Conservation (phyloP, 2,797 vertebrate species). For the Tangara arthus region DNA sequence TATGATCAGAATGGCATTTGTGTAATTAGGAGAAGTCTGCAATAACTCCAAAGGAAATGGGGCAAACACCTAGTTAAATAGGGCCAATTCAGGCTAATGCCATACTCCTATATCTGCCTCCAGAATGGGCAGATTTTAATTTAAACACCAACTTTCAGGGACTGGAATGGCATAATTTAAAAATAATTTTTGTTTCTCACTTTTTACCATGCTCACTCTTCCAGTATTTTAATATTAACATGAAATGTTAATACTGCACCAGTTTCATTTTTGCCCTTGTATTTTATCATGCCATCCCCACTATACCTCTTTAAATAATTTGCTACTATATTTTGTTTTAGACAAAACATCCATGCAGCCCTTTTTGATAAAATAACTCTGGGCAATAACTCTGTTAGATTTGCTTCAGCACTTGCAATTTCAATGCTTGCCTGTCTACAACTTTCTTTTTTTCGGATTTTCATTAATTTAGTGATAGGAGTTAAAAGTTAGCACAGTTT, state of each 20-base stretch:
- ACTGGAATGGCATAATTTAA: not conserved
- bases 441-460: not conserved
- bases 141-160: not conserved
- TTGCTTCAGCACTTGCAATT: not conserved
- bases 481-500: not conserved
- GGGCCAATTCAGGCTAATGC: not conserved
- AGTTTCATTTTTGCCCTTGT: not conserved
- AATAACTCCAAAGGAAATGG: not conserved
- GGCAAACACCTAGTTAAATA: not conserved
- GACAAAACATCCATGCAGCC: not conserved
- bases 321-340: not conserved
- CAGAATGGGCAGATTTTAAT: not conserved
- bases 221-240: not conserved
- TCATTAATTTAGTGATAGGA: not conserved
- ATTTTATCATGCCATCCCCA: not conserved
- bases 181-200: not conserved
- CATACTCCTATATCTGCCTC: not conserved
- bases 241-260: not conserved
- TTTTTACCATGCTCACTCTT: not conserved
- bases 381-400: not conserved
- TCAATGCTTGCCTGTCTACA: not conserved
- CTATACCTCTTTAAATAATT: not conserved
- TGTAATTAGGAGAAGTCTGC: not conserved
- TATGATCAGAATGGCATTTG: not conserved
- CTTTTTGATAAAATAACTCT: not conserved